Base-by-base conservation (phyloP, 2,113 vertebrate species). In the Tetrao urogallus region DNA sequence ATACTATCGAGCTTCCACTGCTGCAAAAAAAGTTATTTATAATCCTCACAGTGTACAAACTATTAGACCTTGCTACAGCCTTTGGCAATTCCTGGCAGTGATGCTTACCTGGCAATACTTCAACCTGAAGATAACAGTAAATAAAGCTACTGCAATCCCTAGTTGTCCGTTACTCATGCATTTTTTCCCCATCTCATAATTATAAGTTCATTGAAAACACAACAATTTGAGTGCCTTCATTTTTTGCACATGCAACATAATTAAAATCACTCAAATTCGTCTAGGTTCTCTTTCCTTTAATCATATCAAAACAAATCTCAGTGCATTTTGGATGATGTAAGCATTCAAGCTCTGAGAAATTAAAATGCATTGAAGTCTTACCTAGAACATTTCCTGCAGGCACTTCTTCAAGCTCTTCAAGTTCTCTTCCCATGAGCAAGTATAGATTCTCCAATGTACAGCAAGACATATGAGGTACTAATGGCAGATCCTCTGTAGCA, bases 351-450 rank as follows among this genome's bases (percentile, higher is more conserved):
- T 77, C 11, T 19, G 83, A 61, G 42, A 92, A 70, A 76, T 45
- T 1, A 82, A 84, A 43, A 10, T 50, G 36, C 9, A 58, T 10
- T 21, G 54, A 38, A 27, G 12, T 66, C 97, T 90, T 97, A 99
- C 99, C 99, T 6, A 99, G 97, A 73, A 99, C 98, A 16, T 99
- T 99, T 88, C 99, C 99, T 8, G 98, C 97, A 65, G 99, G 99
- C 19, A 99, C 99, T 91, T 99, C 98, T 27, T 99, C 97, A 34
- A 99, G 97, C 21, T 98, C 98, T 86, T 99, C 98, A 40, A 99
- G 98, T 88, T 99, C 99, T 78, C 98, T 97, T 38, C 99, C 99
- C 99, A 99, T 99, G 61, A 99, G 97, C 67, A 99, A 97, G 80
- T 99, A 99, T n/a, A 99, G 97, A 78, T 76, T 98, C 47, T 98